phyloP scores from a whole-genome alignment of 2,113 vertebrate genomes.

The Drymodes brunneopygia region DNA sequence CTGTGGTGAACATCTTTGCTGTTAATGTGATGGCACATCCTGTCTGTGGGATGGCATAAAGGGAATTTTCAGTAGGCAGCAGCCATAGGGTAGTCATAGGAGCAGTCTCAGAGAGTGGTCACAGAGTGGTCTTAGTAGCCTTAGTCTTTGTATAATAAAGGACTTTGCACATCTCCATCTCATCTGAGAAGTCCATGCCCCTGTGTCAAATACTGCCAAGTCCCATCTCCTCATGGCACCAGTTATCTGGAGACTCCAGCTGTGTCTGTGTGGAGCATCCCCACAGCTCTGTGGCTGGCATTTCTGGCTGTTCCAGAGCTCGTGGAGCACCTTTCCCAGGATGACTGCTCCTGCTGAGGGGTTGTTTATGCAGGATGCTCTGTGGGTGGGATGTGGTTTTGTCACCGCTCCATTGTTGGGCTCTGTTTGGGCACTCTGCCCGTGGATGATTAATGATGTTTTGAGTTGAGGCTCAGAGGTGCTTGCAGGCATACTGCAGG shows the following conservation, averaged over 20 bases:
- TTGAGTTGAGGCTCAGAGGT: conserved; percentile 8
- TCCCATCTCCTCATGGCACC: not conserved
- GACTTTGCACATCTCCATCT: no score
- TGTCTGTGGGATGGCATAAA: no score
- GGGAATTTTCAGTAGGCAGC: no score
- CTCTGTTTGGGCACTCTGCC: conserved; percentile 12
- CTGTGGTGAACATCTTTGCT: no score
- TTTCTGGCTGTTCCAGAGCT: not conserved
- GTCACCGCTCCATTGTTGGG: not conserved
- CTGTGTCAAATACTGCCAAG: no score
- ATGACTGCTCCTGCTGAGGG: not conserved
- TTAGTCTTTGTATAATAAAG: no score
- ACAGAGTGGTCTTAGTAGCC: no score
- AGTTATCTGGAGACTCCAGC: fast-evolving
- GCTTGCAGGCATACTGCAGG: conserved; percentile 11
- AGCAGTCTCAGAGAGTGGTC: no score
- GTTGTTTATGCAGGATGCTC: not conserved
- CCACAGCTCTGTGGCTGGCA: not conserved
- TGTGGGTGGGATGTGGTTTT: conserved; percentile 20
- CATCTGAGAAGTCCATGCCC: no score
- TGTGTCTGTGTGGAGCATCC: not conserved
- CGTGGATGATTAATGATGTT: not conserved
- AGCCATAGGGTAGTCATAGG: no score
- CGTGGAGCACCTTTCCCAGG: not conserved
- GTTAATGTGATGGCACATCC: no score